Evolutionary conservation across 2,888 invertebrate genomes (phyloP).

Genomic region (Lasioglossum leucozonium): DNA sequence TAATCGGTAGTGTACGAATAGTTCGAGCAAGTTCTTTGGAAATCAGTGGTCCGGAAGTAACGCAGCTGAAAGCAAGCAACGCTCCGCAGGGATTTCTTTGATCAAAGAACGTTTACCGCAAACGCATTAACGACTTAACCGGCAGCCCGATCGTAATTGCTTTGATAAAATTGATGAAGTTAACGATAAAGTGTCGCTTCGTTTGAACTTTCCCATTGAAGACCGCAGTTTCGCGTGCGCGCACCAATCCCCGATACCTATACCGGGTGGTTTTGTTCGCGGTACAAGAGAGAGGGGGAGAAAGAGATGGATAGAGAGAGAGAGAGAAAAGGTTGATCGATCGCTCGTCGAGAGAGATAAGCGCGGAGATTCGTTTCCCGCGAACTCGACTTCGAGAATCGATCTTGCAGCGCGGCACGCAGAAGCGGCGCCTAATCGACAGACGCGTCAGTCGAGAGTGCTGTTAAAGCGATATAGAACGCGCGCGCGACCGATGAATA

Average conservation of each 20-base stretch:
- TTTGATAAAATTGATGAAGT: constrained; percentile 8
- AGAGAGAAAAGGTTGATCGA: background rate
- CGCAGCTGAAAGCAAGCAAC: background rate
- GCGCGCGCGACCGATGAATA: background rate
- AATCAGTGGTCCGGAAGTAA: background rate
- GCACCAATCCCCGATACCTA: background rate
- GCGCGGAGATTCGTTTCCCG: background rate
- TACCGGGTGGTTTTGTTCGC: background rate
- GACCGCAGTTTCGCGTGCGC: background rate
- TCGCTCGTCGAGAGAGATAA: background rate
- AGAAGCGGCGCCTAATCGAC: background rate
- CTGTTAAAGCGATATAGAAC: background rate
- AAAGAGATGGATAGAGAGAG: too few relatives aligned
- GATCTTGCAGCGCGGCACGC: background rate
- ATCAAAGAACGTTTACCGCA: background rate
- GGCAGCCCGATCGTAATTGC: constrained; percentile 3
- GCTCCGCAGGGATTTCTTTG: background rate
- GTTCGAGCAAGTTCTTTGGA: background rate
- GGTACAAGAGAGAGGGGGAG: background rate
- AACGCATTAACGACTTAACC: constrained; percentile 1
- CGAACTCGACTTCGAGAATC: background rate
- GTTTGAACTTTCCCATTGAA: background rate
- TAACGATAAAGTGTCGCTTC: constrained; percentile 14
- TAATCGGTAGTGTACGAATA: background rate
- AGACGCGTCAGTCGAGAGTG: background rate